These are phyloP conservation scores for Vultur gryphus DNA, from an alignment of 2,797 vertebrate species.

Conservation along the genomic window DNA sequence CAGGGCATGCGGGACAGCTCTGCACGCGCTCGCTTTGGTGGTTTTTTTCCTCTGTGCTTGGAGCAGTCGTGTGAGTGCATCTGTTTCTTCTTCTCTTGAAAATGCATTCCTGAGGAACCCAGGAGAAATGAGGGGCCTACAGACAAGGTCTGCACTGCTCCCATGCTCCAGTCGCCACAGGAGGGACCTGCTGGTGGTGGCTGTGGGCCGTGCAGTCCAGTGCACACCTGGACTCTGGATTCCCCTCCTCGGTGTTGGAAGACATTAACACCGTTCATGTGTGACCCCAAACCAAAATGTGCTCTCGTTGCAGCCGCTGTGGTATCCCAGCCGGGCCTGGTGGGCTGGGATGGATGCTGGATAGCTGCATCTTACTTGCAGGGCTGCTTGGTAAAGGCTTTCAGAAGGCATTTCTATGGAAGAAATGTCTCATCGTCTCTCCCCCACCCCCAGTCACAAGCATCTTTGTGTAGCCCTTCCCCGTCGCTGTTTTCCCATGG, in stretches of 20 bases:
- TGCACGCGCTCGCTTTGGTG: fast-evolving
- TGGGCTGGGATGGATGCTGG: background rate
- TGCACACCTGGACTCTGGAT: background rate
- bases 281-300: background rate
- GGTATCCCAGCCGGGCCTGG: background rate
- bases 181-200: background rate
- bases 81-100: background rate
- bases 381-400: background rate
- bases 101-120: background rate
- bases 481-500: constrained; percentile 31
- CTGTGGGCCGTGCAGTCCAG: background rate
- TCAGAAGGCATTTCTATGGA: background rate
- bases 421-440: background rate
- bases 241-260: background rate
- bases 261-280: background rate
- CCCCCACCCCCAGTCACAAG: background rate
- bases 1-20: background rate
- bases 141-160: background rate
- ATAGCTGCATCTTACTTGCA: background rate
- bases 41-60: background rate
- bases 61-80: background rate
- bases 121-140: background rate
- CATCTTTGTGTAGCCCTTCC: constrained; percentile 28
- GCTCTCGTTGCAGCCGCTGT: background rate
- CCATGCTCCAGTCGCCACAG: background rate